Evolutionary conservation across 2,888 invertebrate species (phyloP), one percentile per base, ranked within the genome.

Genomic region (Alcis repandata): DNA sequence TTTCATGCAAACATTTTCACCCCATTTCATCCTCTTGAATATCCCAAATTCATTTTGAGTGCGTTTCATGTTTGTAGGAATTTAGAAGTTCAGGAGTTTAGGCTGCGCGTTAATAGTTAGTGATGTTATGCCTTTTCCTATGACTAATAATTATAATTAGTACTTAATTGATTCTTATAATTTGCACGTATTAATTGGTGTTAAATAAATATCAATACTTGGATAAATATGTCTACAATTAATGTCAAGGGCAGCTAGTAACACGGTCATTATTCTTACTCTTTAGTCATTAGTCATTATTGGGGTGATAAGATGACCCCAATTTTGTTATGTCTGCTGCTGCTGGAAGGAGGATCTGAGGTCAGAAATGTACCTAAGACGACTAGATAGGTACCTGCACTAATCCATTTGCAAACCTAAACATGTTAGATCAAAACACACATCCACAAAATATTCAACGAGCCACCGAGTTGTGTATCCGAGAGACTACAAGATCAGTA

Each of bases 201-300:
- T 38, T 20, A 38, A 51, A 51, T 38, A 51, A 51, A 51, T 19
- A 19, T 19, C 1, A 51, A 13, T 19, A 36, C 19, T 13, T 6
- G 13, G 19, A 41, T 59, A 59, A 41, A 20, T 11, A 32, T n/a
- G 27, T 40, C 1, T 15, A 22, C 40, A 11, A 61, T 62, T 49
- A 48, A 56, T 57, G 62, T 41, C 48, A 56, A 56, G 22, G 33
- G 17, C 45, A n/a, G 27, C 9, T 32, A 20, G 45, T 38, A 48
- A 53, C 56, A 56, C 56, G 56, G 56, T 56, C 56, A 45, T 19
- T 54, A 53, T 27, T 52, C n/a, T n/a, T n/a, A n/a, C n/a, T n/a
- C n/a, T 33, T 22, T 36, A 48, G 22, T 48, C 38, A 22, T 38
- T 20, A 33, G 10, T 15, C 17, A 17, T 11, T 32, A 49, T 17